phyloP scores from a whole-genome alignment of 2,888 invertebrate species.

The Erpobdella octoculata region DNA sequence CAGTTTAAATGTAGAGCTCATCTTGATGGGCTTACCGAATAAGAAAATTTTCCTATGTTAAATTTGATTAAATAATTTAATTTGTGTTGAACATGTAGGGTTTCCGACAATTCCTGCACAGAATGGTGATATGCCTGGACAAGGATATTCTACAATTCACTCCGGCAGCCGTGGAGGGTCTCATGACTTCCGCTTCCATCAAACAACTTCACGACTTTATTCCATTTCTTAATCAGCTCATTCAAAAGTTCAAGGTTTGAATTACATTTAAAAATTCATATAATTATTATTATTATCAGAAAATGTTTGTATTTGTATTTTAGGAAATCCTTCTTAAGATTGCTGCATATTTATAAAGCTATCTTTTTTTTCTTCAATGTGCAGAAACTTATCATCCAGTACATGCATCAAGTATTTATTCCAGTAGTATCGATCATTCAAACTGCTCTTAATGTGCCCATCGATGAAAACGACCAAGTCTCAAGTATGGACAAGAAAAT shows the following conservation, averaged over 20 bases:
- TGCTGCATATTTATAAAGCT: neutral
- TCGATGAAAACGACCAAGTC: conserved; percentile 54
- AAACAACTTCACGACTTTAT: conserved; percentile 56
- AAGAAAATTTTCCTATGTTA: too few species aligned
- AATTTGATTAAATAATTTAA: too few species aligned
- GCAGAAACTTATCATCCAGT: conserved; percentile 55
- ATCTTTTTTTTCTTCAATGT: neutral
- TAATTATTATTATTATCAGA: neutral
- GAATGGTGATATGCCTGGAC: conserved; percentile 59
- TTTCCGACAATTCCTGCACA: conserved; percentile 57
- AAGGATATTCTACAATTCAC: conserved; percentile 57
- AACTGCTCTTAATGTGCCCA: conserved; percentile 51
- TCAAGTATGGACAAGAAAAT: conserved; percentile 53
- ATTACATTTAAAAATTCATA: neutral
- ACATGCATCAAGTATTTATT: conserved; percentile 55
- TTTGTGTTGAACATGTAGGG: too few species aligned
- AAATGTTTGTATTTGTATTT: too few species aligned
- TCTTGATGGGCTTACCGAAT: too few species aligned
- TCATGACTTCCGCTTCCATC: conserved; percentile 52
- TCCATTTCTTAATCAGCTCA: conserved; percentile 58
- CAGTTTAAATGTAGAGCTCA: too few species aligned
- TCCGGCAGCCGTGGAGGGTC: conserved; percentile 54
- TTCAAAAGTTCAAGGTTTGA: conserved; percentile 56
- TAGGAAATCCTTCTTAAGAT: too few species aligned
- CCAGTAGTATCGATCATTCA: conserved; percentile 55